Base-by-base conservation (phyloP, 2,113 vertebrate species). In the Regulus satrapa region DNA sequence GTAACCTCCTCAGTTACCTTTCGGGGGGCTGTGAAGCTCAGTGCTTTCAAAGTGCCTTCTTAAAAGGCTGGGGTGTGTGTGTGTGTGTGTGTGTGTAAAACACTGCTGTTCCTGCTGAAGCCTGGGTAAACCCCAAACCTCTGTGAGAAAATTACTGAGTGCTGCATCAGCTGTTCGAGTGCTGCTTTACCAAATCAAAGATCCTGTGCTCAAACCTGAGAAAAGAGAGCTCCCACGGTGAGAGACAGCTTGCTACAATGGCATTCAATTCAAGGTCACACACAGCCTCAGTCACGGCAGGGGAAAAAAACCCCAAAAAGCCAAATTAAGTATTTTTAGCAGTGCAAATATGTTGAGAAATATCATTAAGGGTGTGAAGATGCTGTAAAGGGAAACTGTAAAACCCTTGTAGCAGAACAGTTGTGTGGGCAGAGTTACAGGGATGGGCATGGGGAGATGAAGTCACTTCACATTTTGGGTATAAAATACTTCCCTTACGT, bases 241-340 rank as follows among this genome's bases (percentile, higher is more conserved):
- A 80, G 75, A 91, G 87, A 76, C 67, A 94, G 83, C 58, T 87
- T 17, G 63, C 55, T 80, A 56, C 72, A 38, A 6, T 38, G 75
- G 73, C 78, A 73, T 80, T 55, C 79, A 2, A 14, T 13, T 38
- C 91, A 96, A 96, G 95, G 95, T 89, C 85, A 76, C 64, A 24
- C 41, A 28, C 46, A 72, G 59, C 5, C 13, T 36, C 89, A 78
- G 74, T 29, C 89, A 71, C 4, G 4, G 87, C 54, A 8, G 67
- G 74, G 73, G 63, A 91, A 93, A n/a, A n/a, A n/a, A n/a, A n/a
- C n/a, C n/a, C n/a, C n/a, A n/a, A n/a, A 88, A 81, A 72, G 75
- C 79, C 90, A 95, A 95, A 94, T 63, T n/a, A 52, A 75, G 79
- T 46, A 14, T 68, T 93, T 95, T 89, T 69, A 90, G 51, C 84